A percentile compares a stretch with the other conserved stretches of the same genome.
phyloP scores from a whole-genome alignment of 2,797 vertebrate species.

The Hyperoplus immaculatus region DNA sequence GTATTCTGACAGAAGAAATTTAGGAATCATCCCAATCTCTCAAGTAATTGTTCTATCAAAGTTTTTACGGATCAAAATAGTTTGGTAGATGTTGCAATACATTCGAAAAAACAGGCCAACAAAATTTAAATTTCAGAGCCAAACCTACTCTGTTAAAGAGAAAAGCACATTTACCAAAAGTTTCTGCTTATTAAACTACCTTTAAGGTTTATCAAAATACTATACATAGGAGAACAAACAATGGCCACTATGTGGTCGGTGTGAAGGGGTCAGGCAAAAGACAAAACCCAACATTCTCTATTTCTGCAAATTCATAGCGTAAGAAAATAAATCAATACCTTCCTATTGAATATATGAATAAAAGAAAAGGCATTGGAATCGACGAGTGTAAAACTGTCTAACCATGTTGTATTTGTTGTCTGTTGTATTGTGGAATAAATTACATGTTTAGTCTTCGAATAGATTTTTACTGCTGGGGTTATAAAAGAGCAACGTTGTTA shows the following conservation, averaged over 20 bases:
- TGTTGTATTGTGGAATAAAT: neutral
- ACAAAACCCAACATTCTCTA: neutral
- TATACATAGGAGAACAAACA: neutral
- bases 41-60: slow-evolving; percentile 1
- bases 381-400: too few relatives aligned
- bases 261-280: neutral
- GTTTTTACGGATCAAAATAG: neutral
- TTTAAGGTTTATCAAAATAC: neutral
- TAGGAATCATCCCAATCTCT: slow-evolving; percentile 34
- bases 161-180: neutral
- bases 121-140: neutral
- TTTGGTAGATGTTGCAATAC: slow-evolving; percentile 3
- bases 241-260: neutral
- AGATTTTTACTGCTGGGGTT: neutral
- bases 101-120: neutral
- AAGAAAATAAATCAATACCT: neutral
- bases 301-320: neutral
- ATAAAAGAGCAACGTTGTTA: too few relatives aligned
- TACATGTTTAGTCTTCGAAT: neutral
- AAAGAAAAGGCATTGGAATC: too few relatives aligned
- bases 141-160: slow-evolving; percentile 1
- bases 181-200: neutral
- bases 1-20: slow-evolving; percentile 48
- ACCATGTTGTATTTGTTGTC: neutral
- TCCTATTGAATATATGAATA: neutral